Conservation (phyloP, 2,888 invertebrate species). For the Allophyes oxyacanthae region DNA sequence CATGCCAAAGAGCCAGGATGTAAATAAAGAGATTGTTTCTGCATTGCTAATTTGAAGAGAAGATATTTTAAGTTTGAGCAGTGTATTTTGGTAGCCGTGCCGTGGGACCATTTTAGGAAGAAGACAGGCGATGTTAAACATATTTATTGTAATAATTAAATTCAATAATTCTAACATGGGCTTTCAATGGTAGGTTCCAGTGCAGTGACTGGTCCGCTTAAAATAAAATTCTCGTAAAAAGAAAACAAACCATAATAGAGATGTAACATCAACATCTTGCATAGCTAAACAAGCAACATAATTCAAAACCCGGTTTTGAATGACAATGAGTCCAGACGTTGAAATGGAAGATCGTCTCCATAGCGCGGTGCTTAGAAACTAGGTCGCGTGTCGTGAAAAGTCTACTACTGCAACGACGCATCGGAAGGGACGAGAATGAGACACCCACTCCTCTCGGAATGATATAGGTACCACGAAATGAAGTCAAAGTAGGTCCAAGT, state of each 20-base stretch:
- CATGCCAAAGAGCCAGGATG: too few relatives aligned
- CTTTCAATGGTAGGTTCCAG: too few relatives aligned
- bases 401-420: conserved; percentile 31
- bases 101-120: too few relatives aligned
- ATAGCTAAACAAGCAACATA: conserved; percentile 9
- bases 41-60: too few relatives aligned
- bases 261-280: conserved; percentile 7
- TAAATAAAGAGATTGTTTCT: too few relatives aligned
- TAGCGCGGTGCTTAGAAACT: conserved; percentile 28
- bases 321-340: conserved; percentile 33
- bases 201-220: too few relatives aligned
- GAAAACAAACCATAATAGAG: neutral
- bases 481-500: conserved; percentile 15
- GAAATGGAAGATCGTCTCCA: conserved; percentile 31
- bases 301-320: conserved; percentile 26
- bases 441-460: conserved; percentile 18
- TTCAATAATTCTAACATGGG: too few relatives aligned
- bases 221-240: neutral
- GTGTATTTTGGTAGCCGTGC: too few relatives aligned
- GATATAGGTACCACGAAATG: neutral
- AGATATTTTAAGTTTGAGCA: too few relatives aligned
- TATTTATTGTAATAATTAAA: too few relatives aligned
- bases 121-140: too few relatives aligned
- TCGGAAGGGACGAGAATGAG: conserved; percentile 22
- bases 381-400: conserved; percentile 47